Percentiles rank a stretch among this genome's conserved stretches.
phyloP scores from a whole-genome alignment of 2,113 vertebrate species.

The Crotalus helleri region DNA sequence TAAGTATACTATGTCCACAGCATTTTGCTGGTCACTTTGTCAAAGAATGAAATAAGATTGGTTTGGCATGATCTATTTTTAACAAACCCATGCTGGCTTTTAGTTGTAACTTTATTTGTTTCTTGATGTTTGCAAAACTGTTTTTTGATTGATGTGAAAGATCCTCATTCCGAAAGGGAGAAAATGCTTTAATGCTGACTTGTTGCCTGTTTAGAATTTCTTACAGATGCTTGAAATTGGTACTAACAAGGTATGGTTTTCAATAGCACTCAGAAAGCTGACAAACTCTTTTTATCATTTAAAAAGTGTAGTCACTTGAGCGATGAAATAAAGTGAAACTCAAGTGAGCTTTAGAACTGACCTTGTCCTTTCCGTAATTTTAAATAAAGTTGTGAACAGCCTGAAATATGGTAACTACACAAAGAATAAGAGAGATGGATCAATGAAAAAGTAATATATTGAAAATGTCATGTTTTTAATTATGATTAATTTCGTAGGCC shows the following conservation, averaged over 20 bases:
- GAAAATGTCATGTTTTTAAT: background rate
- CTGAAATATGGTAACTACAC: background rate
- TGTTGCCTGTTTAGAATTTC: background rate
- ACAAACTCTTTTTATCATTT: constrained; percentile 9
- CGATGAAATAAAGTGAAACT: constrained; percentile 8
- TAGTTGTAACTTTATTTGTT: too few species aligned
- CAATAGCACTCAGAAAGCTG: background rate
- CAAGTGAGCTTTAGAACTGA: constrained; percentile 1
- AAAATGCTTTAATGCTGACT: background rate
- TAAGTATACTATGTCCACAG: too few species aligned
- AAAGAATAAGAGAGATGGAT: background rate
- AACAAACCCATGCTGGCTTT: too few species aligned
- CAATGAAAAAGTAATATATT: background rate
- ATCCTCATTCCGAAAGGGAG: background rate
- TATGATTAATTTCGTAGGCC: background rate
- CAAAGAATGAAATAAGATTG: too few species aligned
- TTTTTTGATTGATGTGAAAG: background rate
- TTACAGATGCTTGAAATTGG: background rate
- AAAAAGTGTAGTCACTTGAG: background rate
- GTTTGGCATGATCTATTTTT: too few species aligned
- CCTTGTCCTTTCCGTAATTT: constrained; percentile 9
- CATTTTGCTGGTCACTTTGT: too few species aligned
- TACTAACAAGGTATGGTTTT: constrained; percentile 10
- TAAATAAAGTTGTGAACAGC: constrained; percentile 11
- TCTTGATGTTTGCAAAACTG: too few species aligned